Evolutionary conservation across 2,113 vertebrate species (phyloP).

Genomic region (Phylloscopus trochilus): DNA sequence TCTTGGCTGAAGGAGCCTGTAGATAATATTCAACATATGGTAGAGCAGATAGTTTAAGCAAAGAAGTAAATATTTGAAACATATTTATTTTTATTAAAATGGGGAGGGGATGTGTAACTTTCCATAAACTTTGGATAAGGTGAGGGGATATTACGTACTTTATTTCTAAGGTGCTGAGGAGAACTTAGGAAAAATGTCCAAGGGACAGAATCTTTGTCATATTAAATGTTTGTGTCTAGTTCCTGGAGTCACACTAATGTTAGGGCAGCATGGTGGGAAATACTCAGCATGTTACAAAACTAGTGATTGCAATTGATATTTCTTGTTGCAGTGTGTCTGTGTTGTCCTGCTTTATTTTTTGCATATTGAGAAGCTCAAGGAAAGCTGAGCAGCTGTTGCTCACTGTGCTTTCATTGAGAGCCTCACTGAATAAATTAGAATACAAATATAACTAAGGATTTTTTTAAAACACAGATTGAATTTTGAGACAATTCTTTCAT

Average conservation of each 20-base stretch:
- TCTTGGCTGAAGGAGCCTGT: neutral
- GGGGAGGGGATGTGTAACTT: fast-evolving
- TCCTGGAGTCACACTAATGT: neutral
- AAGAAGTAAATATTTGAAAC: neutral
- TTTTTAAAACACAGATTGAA: neutral
- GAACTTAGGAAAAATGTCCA: neutral
- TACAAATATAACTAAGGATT: neutral
- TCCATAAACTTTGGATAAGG: neutral
- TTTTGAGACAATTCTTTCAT: neutral
- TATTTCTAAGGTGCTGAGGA: neutral
- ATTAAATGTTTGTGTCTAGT: neutral
- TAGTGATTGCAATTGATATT: neutral
- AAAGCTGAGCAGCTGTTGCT: neutral
- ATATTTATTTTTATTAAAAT: neutral
- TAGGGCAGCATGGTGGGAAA: neutral
- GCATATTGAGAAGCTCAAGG: neutral
- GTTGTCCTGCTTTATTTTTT: neutral
- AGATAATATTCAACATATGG: neutral
- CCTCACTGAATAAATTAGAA: neutral
- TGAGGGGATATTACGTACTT: neutral
- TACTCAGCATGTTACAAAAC: neutral
- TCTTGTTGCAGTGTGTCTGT: neutral
- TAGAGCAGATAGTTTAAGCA: neutral
- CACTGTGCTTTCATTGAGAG: neutral
- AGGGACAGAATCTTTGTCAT: neutral